Base-by-base conservation (phyloP, 2,888 invertebrate species). In the Caenorhabditis zanzibari region DNA sequence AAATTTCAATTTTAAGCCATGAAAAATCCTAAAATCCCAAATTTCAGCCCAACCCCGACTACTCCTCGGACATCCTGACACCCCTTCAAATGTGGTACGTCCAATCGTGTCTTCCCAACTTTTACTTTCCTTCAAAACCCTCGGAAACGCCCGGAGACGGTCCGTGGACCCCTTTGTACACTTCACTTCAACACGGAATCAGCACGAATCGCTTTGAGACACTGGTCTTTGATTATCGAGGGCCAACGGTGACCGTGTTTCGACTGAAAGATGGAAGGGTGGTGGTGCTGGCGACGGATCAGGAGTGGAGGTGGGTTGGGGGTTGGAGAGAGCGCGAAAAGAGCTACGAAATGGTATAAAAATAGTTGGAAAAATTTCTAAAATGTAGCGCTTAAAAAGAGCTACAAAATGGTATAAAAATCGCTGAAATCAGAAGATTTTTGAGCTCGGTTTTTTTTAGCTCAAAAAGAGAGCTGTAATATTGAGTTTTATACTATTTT, bases 141-240 rank as follows among this genome's bases (percentile, higher is more conserved):
- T 19, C 56, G 14, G 59, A 68, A 41, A 47, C 47, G 1, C 19
- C 49, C 0, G 61, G 61, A 14, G 61, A 22, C 2, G 32, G 38
- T 12, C 81, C 80, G 9, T 86, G 91, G 91, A 84, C 87, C 5
- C 85, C 85, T 0, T 71, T 91, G 6, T 91, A 91, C 82, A 86
- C 88, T 5, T 88, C 88, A 9, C 75, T 85, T 6, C 82, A 76
- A 38, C 88, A 90, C 28, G 91, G 91, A 22, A 86, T 91, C 71
- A 87, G 87, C 52, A 88, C 88, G 10, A 91, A 90, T 76, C 87
- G 91, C n/a, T 92, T 92, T 72, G 92, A 92, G 76, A 85, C 86
- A 6, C 84, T 89, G 44, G 90, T 90, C 10, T 90, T 92, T 63
- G 88, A 88, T 58, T 92, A 92, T 74, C 86, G 86, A 4, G 89